Evolutionary conservation across 1,140 invertebrate species (phyloP).

Genomic region (Manduca sexta): DNA sequence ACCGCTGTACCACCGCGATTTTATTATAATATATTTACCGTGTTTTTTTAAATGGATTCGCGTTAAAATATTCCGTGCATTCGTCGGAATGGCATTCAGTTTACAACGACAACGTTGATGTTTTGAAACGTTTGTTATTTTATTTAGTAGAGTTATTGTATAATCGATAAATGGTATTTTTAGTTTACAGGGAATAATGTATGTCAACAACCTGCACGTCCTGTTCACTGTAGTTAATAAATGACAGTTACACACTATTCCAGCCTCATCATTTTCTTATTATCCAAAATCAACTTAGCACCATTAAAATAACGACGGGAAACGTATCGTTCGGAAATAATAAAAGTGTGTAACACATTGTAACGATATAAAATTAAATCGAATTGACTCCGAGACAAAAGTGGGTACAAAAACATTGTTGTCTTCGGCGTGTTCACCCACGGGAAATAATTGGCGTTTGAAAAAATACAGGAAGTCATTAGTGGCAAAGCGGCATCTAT

Average conservation of each 20-base stretch:
- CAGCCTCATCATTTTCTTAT: too few species aligned
- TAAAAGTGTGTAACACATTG: constrained; percentile 1
- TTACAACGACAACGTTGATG: too few species aligned
- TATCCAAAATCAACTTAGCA: too few species aligned
- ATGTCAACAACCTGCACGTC: too few species aligned
- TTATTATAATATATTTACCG: constrained; percentile 69
- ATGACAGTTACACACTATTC: too few species aligned
- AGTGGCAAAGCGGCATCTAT: constrained; percentile 61
- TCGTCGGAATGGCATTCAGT: background rate
- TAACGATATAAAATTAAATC: constrained; percentile 23
- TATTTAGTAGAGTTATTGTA: too few species aligned
- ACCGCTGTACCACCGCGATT: constrained; percentile 46
- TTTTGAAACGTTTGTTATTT: too few species aligned
- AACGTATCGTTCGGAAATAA: background rate
- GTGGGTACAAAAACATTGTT: constrained; percentile 22
- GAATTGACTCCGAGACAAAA: constrained; percentile 18
- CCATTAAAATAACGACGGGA: too few species aligned
- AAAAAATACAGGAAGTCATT: constrained; percentile 69
- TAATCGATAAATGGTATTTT: too few species aligned
- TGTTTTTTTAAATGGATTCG: constrained; percentile 20
- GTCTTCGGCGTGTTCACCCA: constrained; percentile 44
- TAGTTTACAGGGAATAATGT: too few species aligned
- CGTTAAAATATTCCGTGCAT: background rate
- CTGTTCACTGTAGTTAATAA: too few species aligned
- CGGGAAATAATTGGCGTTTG: constrained; percentile 61